phyloP scores from a whole-genome alignment of 2,113 vertebrate genomes.

The Lanius collurio region DNA sequence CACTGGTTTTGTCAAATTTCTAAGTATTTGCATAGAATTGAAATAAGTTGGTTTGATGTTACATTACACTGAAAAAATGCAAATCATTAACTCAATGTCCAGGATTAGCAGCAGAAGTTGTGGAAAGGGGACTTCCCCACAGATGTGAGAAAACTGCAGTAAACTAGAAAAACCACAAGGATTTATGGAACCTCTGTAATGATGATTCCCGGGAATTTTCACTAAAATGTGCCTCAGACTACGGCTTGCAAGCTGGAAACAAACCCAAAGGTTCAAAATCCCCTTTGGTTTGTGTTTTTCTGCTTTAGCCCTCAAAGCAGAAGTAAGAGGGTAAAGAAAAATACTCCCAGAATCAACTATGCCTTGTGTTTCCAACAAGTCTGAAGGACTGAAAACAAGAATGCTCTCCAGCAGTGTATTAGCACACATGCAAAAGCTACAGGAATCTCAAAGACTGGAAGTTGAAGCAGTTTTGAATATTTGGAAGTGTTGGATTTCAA shows the following conservation, averaged over 20 bases:
- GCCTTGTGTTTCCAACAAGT: background rate
- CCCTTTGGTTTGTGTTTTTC: background rate
- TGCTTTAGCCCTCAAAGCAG: background rate
- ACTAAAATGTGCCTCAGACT: background rate
- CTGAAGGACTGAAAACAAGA: background rate
- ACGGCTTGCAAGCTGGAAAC: background rate
- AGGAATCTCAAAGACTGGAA: background rate
- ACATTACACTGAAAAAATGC: background rate
- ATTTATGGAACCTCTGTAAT: background rate
- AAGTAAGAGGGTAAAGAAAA: background rate
- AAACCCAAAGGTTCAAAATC: background rate
- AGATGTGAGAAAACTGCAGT: background rate
- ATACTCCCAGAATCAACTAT: background rate
- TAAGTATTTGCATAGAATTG: background rate
- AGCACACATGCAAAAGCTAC: background rate
- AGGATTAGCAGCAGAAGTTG: background rate
- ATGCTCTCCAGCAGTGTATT: background rate
- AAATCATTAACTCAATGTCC: background rate
- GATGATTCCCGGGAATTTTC: background rate
- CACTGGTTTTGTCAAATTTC: background rate
- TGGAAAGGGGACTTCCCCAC: background rate
- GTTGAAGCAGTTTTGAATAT: background rate
- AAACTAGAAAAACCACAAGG: background rate
- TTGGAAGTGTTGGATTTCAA: background rate
- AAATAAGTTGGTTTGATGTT: background rate